A percentile compares a stretch with the other conserved stretches of the same genome.
Conservation (phyloP, 1,140 invertebrate species). For the Procambarus virginalis region DNA sequence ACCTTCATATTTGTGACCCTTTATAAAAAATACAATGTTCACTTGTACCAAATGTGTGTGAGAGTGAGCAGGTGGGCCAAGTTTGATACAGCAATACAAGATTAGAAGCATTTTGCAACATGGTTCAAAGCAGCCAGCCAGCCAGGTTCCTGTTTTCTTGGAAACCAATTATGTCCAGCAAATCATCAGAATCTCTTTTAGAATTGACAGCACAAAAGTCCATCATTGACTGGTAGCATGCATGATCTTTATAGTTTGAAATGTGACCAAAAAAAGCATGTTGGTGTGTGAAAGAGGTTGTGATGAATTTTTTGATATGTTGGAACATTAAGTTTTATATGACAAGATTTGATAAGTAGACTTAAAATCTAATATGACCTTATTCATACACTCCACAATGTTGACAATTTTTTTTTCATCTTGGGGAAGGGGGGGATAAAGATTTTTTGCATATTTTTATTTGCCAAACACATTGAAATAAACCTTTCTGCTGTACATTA, state of each 20-base stretch:
- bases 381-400: conserved; percentile 17
- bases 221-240: conserved; percentile 41
- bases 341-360: conserved; percentile 38
- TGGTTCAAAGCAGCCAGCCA: conserved; percentile 49
- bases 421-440: conserved; percentile 4
- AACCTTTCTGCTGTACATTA: neutral
- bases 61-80: conserved; percentile 46
- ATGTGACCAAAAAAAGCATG: conserved; percentile 18
- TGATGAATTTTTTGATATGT: conserved; percentile 45
- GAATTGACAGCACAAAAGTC: conserved; percentile 20
- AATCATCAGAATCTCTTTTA: conserved; percentile 10
- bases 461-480: neutral
- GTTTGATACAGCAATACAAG: conserved; percentile 49
- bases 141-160: conserved; percentile 36
- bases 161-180: conserved; percentile 25
- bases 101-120: conserved; percentile 36
- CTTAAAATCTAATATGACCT: conserved; percentile 18
- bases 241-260: conserved; percentile 26
- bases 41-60: conserved; percentile 40
- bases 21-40: neutral
- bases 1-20: conserved; percentile 15
- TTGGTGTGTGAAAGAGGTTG: conserved; percentile 46
- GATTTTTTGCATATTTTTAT: conserved; percentile 22
- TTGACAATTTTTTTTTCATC: conserved; percentile 26
- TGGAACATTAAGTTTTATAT: conserved; percentile 47